Conservation (phyloP, 2,888 invertebrate genomes). For the Heterodera filipjevi region DNA sequence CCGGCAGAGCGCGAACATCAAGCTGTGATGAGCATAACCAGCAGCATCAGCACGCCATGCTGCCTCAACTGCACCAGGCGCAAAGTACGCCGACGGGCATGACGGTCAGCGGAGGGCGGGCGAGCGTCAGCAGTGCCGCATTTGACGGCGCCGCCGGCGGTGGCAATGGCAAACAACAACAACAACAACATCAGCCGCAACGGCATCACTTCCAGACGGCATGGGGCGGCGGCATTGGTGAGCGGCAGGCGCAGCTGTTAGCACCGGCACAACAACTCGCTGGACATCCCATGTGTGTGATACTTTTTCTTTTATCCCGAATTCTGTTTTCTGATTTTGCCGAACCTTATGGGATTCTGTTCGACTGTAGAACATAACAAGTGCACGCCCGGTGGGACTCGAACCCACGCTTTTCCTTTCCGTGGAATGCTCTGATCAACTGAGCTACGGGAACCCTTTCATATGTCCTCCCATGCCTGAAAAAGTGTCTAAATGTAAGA, state of each 20-base stretch:
- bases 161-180: background rate
- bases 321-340: background rate
- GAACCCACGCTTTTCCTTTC: too few species aligned
- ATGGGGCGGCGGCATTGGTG: background rate
- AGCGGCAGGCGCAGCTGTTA: background rate
- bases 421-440: too few species aligned
- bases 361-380: too few species aligned
- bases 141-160: background rate
- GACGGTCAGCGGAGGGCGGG: too few species aligned
- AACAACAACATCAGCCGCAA: conserved; percentile 2
- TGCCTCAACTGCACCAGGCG: conserved; percentile 12
- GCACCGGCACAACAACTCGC: background rate
- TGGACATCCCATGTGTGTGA: background rate
- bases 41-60: background rate
- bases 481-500: too few species aligned
- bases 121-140: background rate
- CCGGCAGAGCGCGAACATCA: conserved; percentile 12
- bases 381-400: too few species aligned
- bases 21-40: conserved; percentile 25
- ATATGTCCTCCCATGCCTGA: too few species aligned
- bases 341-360: background rate
- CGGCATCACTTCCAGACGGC: background rate
- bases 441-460: too few species aligned
- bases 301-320: background rate
- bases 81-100: background rate